Percentiles rank a stretch among this genome's conserved stretches.
These are phyloP conservation scores for Kuschelorhynchus macadamiae DNA, from an alignment of 2,888 invertebrate genomes.

Conservation along the genomic window DNA sequence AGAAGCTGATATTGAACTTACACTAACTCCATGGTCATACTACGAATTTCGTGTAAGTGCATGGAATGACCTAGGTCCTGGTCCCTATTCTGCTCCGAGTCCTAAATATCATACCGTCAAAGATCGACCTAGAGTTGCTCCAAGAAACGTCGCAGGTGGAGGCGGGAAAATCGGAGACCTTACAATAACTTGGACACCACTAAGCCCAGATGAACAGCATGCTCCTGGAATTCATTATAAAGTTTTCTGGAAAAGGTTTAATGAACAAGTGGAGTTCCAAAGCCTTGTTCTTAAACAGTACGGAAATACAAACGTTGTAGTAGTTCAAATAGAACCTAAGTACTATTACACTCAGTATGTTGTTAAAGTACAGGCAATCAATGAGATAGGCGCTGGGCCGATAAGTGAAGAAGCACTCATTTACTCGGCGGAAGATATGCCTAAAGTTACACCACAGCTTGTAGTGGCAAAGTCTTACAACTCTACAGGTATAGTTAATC, in stretches of 20 bases:
- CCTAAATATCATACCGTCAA: slow-evolving; percentile 89
- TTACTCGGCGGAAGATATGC: slow-evolving; percentile 93
- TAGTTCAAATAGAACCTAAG: slow-evolving; percentile 80
- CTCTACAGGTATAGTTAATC: slow-evolving; percentile 74
- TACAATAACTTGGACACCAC: slow-evolving; percentile 89
- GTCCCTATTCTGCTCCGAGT: slow-evolving; percentile 85
- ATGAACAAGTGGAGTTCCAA: slow-evolving; percentile 83
- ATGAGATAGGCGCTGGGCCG: slow-evolving; percentile 87
- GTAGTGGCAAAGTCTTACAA: slow-evolving; percentile 86
- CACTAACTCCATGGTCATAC: slow-evolving; percentile 87
- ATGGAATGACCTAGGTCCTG: slow-evolving; percentile 88
- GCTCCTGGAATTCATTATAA: slow-evolving; percentile 92
- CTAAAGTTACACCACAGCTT: slow-evolving; percentile 89
- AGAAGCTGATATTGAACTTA: slow-evolving; percentile 78
- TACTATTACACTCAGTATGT: slow-evolving; percentile 88
- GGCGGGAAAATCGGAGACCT: slow-evolving; percentile 97
- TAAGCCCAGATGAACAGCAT: slow-evolving; percentile 85
- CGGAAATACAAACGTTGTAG: slow-evolving; percentile 84
- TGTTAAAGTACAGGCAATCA: slow-evolving; percentile 85
- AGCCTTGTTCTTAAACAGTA: slow-evolving; percentile 77
- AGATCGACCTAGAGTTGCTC: slow-evolving; percentile 83
- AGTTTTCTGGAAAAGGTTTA: slow-evolving; percentile 87
- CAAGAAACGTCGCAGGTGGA: slow-evolving; percentile 86
- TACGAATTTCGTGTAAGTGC: slow-evolving; percentile 93
- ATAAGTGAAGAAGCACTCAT: slow-evolving; percentile 82